Evolutionary conservation across 2,888 invertebrate species (phyloP), one percentile per base, ranked within the genome.

Genomic region (Xestia ashworthii): DNA sequence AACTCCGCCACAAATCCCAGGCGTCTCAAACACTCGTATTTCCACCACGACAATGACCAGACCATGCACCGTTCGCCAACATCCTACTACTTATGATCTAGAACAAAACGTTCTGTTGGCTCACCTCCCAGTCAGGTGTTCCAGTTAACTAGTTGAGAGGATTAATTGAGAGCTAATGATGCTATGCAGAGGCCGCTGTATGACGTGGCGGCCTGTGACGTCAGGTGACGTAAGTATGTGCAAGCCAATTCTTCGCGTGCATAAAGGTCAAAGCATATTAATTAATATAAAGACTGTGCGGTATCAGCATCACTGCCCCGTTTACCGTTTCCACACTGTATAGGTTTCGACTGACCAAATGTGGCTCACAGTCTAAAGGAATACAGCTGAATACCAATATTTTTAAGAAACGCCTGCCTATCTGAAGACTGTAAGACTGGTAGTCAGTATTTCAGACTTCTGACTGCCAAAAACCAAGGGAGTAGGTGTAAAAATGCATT

Each of bases 151-250:
- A 60, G 60, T 19, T 41, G 53, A 81, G 46, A 68, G 22, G 16
- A 85, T 83, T 79, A 74, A 85, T 83, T 83, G 66, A 55, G 72
- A 38, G 25, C 69, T 83, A 67, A 58, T 60, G 62, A 72, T 69
- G 16, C 58, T 60, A 25, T 66, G 66, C 74, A 53, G 58, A 69
- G 71, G 71, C 48, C 64, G 48, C 9, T 48, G 0, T 8, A 19
- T 14, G 12, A 60, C 60, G 60, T 25, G 3, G 25, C 3, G 4
- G 8, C 5, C 5, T 60, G 60, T 62, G 60, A 62, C 60, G 60
- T 38, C 19, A 62, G 19, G 8, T 66, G 81, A 69, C 71, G 69
- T 65, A 6, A 25, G 32, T 3, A 6, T 1, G 4, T 32, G n/a
- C 4, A 44, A 58, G 41, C 5, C 46, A 76, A 55, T 50, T 60